These are phyloP conservation scores for Champsocephalus esox DNA, from an alignment of 2,797 vertebrate genomes.

Conservation along the genomic window DNA sequence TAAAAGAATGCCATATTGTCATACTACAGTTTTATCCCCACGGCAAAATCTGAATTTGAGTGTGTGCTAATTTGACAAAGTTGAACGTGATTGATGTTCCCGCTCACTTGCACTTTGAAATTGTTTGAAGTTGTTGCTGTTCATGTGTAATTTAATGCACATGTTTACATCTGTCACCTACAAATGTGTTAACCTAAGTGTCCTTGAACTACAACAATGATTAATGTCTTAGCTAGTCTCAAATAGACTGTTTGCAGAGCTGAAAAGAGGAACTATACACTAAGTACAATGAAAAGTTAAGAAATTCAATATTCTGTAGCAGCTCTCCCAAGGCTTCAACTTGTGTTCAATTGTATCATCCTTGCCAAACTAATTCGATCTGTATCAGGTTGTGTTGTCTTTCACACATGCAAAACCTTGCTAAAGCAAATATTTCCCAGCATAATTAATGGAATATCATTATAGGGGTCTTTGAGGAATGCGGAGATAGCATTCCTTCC, in stretches of 20 bases:
- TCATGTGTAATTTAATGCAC: constrained; percentile 1
- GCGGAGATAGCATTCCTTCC: constrained; percentile 50
- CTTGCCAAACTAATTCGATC: constrained; percentile 56
- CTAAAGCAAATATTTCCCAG: constrained; percentile 41
- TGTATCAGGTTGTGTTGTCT: constrained; percentile 27
- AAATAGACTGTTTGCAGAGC: constrained; percentile 68
- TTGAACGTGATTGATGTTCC: background rate
- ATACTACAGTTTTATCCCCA: background rate
- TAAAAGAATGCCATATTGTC: background rate
- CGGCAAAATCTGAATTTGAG: background rate
- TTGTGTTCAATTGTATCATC: constrained; percentile 48
- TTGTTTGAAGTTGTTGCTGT: background rate
- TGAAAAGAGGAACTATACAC: constrained; percentile 54
- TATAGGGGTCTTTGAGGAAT: constrained; percentile 60
- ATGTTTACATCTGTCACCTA: constrained; percentile 10
- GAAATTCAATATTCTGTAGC: constrained; percentile 50
- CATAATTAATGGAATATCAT: constrained; percentile 65
- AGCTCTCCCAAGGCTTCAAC: constrained; percentile 26
- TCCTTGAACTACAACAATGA: constrained; percentile 42
- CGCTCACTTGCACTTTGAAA: background rate
- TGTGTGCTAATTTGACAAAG: background rate
- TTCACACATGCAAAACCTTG: constrained; percentile 39
- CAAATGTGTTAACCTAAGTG: background rate
- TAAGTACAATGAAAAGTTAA: constrained; percentile 30
- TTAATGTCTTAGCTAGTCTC: constrained; percentile 49